Evolutionary conservation across 2,797 vertebrate species (phyloP), one percentile per base, ranked within the genome.

Genomic region (Malacoctenus gilli): DNA sequence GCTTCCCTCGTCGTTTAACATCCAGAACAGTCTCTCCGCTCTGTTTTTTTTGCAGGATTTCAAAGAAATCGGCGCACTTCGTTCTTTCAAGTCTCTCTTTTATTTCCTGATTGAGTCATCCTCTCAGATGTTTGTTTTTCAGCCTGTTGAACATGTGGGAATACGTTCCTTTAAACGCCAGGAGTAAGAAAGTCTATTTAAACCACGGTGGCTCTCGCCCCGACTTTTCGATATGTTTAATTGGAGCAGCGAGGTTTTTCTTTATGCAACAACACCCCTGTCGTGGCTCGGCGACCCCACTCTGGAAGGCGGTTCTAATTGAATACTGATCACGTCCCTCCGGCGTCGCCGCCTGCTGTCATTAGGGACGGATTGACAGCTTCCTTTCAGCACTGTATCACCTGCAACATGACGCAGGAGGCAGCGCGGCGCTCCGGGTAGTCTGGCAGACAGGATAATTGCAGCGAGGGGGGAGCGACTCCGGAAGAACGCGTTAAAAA

Each of bases 361-460:
- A 72, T 62, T 9, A 9, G n/a, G 31, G 9, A 22, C 6, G 36
- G 47, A 79, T 57, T 58, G 77, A 75, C 62, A 10, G 69, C 55
- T 46, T 77, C 56, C 43, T 70, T 79, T 69, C 41, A 70, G 41
- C 36, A 13, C 37, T 3, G 23, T 22, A 50, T 52, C 68, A 64
- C 68, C 63, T 57, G 11, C 37, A n/a, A 30, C 42, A 35, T 61
- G 75, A 23, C 5, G 4, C 42, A 28, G 14, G 2, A 3, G 22
- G 35, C 13, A 18, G 30, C 11, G 47, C 14, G 4, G 49, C 52
- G 55, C 57, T 61, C n/a, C 23, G 28, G 50, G 6, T 6, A 13
- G 19, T 32, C 47, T 18, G 64, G 40, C 35, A 43, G 64, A 66
- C 48, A 39, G 66, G 67, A 71, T 83, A 75, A 82, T 82, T 85